These are phyloP conservation scores for Phengaris arion DNA, from an alignment of 2,888 invertebrate genomes.

Conservation along the genomic window DNA sequence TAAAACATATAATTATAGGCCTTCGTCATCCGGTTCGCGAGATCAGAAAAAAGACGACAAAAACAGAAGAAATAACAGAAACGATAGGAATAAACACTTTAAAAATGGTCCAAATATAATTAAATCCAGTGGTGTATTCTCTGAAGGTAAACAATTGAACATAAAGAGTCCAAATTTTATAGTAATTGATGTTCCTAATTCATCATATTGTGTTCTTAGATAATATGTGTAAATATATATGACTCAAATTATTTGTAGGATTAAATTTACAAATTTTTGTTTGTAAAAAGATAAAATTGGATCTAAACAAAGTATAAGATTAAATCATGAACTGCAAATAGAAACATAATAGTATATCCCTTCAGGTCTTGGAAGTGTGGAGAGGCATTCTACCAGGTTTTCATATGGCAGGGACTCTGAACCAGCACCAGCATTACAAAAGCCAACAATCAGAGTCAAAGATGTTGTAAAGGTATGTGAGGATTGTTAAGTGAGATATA, in stretches of 20 bases:
- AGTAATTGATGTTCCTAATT: no score
- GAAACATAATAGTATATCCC: constrained; percentile 26
- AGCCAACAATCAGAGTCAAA: constrained; percentile 67
- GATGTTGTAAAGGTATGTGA: constrained; percentile 64
- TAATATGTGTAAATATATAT: no score
- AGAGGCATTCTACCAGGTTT: constrained; percentile 51
- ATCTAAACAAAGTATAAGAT: no score
- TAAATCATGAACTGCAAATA: neutral
- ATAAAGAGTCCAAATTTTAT: neutral
- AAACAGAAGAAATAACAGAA: constrained; percentile 53
- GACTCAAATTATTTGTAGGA: no score
- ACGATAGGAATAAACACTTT: constrained; percentile 54
- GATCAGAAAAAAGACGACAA: constrained; percentile 59
- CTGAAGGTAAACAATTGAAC: constrained; percentile 59
- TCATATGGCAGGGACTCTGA: constrained; percentile 57
- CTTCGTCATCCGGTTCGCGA: constrained; percentile 46
- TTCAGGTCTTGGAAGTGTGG: constrained; percentile 61
- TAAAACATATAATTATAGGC: constrained; percentile 41
- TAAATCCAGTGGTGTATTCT: constrained; percentile 71
- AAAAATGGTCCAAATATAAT: constrained; percentile 65
- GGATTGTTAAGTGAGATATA: neutral
- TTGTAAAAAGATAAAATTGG: no score
- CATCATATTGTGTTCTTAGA: no score
- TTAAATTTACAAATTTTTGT: no score
- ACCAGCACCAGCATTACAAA: constrained; percentile 50